These are phyloP conservation scores for Leptobrachium ailaonicum DNA, from an alignment of 2,113 vertebrate genomes.

Conservation along the genomic window DNA sequence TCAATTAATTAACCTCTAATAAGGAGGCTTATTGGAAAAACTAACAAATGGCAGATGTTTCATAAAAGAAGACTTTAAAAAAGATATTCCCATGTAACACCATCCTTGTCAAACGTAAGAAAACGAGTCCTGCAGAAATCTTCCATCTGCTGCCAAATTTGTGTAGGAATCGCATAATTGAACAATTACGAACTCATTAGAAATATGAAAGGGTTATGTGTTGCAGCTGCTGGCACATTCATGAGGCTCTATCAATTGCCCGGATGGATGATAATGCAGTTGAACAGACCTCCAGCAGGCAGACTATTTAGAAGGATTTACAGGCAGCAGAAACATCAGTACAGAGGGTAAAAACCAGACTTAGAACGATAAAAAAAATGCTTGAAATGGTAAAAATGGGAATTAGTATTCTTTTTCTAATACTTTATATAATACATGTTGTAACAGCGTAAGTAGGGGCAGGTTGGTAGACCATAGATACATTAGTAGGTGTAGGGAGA, in stretches of 20 bases:
- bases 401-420: too few relatives aligned
- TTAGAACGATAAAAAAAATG: too few relatives aligned
- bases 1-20: not conserved
- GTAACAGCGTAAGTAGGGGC: too few relatives aligned
- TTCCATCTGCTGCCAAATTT: conserved; percentile 28
- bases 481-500: too few relatives aligned
- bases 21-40: conserved; percentile 19
- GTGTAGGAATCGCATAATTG: conserved; percentile 48
- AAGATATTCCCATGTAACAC: conserved; percentile 21
- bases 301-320: too few relatives aligned
- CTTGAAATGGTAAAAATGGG: too few relatives aligned
- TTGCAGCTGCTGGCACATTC: conserved; percentile 30
- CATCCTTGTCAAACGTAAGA: conserved; percentile 12
- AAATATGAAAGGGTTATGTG: not conserved
- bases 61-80: not conserved
- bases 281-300: too few relatives aligned
- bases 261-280: not conserved
- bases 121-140: accelerated
- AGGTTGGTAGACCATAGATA: too few relatives aligned
- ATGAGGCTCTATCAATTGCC: not conserved
- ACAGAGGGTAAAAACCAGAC: too few relatives aligned
- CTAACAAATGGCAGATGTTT: conserved; percentile 16
- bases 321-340: too few relatives aligned
- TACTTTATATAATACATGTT: too few relatives aligned
- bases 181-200: conserved; percentile 48